Evolutionary conservation across 2,888 invertebrate genomes (phyloP), one percentile per base, ranked within the genome.

Genomic region (Lysandra bellargus): DNA sequence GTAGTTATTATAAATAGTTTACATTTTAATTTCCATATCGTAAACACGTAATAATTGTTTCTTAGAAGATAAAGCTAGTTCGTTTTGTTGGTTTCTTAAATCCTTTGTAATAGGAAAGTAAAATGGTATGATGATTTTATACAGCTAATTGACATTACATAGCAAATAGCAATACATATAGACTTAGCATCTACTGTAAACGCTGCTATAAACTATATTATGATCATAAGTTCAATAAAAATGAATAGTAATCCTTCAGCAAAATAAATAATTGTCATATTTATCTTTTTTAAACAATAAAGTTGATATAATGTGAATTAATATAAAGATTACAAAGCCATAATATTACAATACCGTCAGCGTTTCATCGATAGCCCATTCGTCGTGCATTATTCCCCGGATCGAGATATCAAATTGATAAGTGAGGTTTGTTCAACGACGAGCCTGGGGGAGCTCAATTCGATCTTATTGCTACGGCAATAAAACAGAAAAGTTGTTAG

Each of bases 381-480:
- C 86, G 89, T 90, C 88, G 88, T 87, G 89, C 89, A 92, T 92
- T 93, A 93, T 93, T 91, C 90, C 88, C 90, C 91, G 87, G 90
- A 90, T 90, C 89, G 89, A 91, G 93, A 94, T 93, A 94, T 94
- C 94, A 93, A 94, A 94, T 94, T 93, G 94, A 94, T 93, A 92
- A 93, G 94, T 94, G 91, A 90, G 91, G 88, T 89, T 91, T 93
- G 92, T 93, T 91, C 89, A 88, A 1, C 37, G 69, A 37, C 33
- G 12, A 69, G 33, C 33, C 69, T 14, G 69, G 33, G 5, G 17
- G 12, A 37, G 4, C 12, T 4, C 30, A 64, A 5, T 69, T 69
- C 69, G 69, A 37, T 14, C 33, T 37, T 69, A 14, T 30, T 69
- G 14, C 69, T 17, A 33, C 14, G 23, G 33, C 14, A 69, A 69